A percentile compares a stretch with the other conserved stretches of the same genome.
Conservation (phyloP, 2,797 vertebrate species). For the Odontamblyopus lacepedii region DNA sequence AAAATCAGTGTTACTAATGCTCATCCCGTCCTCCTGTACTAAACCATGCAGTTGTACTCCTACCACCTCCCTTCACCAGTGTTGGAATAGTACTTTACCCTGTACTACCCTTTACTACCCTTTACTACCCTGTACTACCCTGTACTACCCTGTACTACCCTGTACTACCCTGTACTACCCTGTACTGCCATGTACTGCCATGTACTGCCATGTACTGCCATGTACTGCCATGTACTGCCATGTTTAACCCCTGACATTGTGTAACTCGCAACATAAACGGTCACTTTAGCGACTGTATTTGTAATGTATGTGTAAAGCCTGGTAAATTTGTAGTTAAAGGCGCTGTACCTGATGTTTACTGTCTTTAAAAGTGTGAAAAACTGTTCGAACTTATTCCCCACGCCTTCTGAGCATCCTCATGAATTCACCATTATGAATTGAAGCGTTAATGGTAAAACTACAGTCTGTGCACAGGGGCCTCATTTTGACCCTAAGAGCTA, state of each 20-base stretch:
- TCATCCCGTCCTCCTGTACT: neutral
- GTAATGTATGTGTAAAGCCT: neutral
- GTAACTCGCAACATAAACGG: neutral
- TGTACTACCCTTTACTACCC: neutral
- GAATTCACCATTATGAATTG: too few relatives aligned
- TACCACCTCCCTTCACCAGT: constrained; percentile 3
- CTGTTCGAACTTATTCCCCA: too few relatives aligned
- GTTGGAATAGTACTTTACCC: neutral
- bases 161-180: neutral
- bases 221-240: neutral
- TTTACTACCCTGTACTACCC: neutral
- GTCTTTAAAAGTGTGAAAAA: too few relatives aligned
- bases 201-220: neutral
- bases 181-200: neutral
- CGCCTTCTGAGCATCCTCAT: too few relatives aligned
- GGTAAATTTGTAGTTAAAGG: neutral
- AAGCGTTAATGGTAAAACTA: too few relatives aligned
- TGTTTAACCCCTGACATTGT: neutral
- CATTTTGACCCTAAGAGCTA: too few relatives aligned
- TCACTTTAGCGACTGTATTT: neutral
- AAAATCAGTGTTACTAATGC: constrained; percentile 1
- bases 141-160: neutral
- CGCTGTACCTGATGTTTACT: too few relatives aligned
- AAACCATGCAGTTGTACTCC: constrained; percentile 6
- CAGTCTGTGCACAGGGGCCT: too few relatives aligned